Percentiles rank a stretch among this genome's conserved stretches.
phyloP scores from a whole-genome alignment of 2,113 vertebrate species.

The Nothoprocta pentlandii region DNA sequence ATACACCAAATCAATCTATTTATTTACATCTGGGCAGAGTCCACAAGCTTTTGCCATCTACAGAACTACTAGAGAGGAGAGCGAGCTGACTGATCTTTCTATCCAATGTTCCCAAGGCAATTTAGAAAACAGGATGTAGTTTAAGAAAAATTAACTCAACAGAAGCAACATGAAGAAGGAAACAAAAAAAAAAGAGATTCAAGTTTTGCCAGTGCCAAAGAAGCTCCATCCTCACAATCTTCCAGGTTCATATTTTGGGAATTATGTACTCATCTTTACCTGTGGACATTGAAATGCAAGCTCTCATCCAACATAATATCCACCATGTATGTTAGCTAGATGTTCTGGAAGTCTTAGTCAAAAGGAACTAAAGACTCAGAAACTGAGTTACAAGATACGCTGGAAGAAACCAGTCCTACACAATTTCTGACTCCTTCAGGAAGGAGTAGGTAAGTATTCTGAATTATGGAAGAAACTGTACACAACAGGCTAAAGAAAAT shows the following conservation, averaged over 20 bases:
- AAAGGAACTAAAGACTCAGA: not conserved
- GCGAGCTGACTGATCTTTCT: not conserved
- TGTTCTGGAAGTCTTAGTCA: not conserved
- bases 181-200: not conserved
- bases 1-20: not conserved
- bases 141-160: not conserved
- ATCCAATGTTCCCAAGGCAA: not conserved
- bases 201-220: not conserved
- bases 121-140: not conserved
- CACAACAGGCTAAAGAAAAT: not conserved
- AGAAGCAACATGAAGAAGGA: not conserved
- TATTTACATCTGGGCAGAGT: slow-evolving; percentile 2
- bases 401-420: not conserved
- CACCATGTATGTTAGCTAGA: not conserved
- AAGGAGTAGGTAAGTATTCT: not conserved
- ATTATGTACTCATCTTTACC: not conserved
- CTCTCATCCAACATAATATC: not conserved
- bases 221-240: not conserved
- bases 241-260: not conserved
- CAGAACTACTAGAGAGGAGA: not conserved
- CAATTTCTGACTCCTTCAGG: not conserved
- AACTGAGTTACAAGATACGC: not conserved
- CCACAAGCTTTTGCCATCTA: slow-evolving; percentile 18
- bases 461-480: not conserved
- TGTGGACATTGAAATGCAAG: not conserved